A percentile compares a stretch with the other conserved stretches of the same genome.
Conservation (phyloP, 2,113 vertebrate species). For the Ahaetulla prasina region DNA sequence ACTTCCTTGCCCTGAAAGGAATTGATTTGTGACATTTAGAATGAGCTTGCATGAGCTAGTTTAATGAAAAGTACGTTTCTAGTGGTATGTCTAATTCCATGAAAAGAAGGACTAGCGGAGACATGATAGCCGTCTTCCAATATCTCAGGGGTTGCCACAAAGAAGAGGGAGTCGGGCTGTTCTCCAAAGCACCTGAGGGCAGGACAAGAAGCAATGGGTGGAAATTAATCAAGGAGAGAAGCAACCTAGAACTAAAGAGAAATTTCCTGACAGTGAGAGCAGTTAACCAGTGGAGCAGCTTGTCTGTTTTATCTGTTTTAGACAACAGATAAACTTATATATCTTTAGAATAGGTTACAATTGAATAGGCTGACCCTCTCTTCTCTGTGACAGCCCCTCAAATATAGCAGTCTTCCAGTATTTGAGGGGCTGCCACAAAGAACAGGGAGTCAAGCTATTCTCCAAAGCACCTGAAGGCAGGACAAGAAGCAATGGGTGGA, state of each 20-base stretch:
- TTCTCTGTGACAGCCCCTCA: too few species aligned
- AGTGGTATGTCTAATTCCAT: not conserved
- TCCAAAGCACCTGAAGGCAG: not conserved
- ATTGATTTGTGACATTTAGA: not conserved
- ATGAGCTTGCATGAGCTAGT: too few species aligned
- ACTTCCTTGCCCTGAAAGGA: constrained; percentile 79
- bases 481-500: not conserved
- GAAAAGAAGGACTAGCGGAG: not conserved
- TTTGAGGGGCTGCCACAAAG: not conserved
- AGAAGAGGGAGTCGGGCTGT: not conserved
- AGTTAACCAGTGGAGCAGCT: not conserved
- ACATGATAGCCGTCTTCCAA: not conserved
- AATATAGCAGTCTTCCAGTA: not conserved
- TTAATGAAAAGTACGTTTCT: too few species aligned
- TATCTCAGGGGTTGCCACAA: not conserved
- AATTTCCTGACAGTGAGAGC: not conserved
- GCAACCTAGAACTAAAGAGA: not conserved
- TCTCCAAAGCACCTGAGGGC: not conserved
- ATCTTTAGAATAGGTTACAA: too few species aligned
- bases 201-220: not conserved
- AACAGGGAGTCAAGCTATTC: not conserved
- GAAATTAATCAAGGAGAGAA: not conserved
- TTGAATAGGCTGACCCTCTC: too few species aligned
- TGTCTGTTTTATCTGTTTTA: too few species aligned
- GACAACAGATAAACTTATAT: too few species aligned